Evolutionary conservation across 2,797 vertebrate genomes (phyloP).

Genomic region (Sebastes miniatus): DNA sequence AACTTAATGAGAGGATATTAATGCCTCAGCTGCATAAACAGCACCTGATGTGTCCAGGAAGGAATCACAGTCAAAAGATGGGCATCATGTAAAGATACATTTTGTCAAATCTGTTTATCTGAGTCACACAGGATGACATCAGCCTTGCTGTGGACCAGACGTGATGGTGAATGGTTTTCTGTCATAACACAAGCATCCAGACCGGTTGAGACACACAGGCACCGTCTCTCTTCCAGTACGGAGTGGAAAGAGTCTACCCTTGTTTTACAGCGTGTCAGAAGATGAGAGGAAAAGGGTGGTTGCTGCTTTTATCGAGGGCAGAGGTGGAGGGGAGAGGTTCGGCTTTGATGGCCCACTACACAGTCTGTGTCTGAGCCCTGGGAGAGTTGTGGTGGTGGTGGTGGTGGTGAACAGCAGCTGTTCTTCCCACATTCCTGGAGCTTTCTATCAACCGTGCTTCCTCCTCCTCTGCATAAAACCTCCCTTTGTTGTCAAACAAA

Average conservation of each 20-base stretch:
- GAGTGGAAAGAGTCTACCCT: slow-evolving; percentile 52
- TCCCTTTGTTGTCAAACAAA: slow-evolving; percentile 50
- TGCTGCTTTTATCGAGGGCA: slow-evolving; percentile 63
- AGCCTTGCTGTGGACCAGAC: not conserved
- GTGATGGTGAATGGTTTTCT: slow-evolving; percentile 23
- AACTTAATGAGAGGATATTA: slow-evolving; percentile 1
- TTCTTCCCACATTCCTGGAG: slow-evolving; percentile 59
- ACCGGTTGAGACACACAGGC: slow-evolving; percentile 20
- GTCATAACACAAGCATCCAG: slow-evolving; percentile 13
- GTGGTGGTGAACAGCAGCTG: slow-evolving; percentile 35
- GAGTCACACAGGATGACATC: slow-evolving; percentile 3
- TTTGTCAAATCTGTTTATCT: not conserved
- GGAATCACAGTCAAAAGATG: not conserved
- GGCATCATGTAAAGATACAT: not conserved
- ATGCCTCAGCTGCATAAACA: not conserved
- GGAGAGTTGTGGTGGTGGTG: slow-evolving; percentile 18
- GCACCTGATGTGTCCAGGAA: not conserved
- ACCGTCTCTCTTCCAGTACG: slow-evolving; percentile 14
- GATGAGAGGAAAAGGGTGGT: slow-evolving; percentile 69
- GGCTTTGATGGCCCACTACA: slow-evolving; percentile 70
- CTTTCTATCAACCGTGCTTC: slow-evolving; percentile 18
- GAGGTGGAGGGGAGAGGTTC: slow-evolving; percentile 63
- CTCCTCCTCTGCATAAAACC: slow-evolving; percentile 48
- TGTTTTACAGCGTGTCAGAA: slow-evolving; percentile 65
- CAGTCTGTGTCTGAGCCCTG: slow-evolving; percentile 31